Evolutionary conservation across 2,888 invertebrate species (phyloP).

Genomic region (Hetaerina titia): DNA sequence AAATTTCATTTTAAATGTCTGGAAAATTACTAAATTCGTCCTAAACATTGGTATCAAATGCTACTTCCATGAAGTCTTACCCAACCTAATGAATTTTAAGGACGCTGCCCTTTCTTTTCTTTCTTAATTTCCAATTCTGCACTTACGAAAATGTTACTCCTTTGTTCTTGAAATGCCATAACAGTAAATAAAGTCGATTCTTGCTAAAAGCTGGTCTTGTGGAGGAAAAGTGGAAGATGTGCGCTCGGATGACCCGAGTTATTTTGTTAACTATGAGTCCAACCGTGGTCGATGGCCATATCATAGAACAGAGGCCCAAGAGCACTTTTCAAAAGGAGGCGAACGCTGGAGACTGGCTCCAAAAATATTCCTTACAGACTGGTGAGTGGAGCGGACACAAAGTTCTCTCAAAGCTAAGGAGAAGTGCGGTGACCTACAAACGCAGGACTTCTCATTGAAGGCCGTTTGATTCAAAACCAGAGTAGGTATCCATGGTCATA

Average conservation of each 20-base stretch:
- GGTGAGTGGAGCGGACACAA: neutral
- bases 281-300: neutral
- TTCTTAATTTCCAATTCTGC: too few species aligned
- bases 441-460: neutral
- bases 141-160: too few species aligned
- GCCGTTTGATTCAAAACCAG: neutral
- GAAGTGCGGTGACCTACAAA: neutral
- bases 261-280: neutral
- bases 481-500: too few species aligned
- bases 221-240: neutral
- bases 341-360: neutral
- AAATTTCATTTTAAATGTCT: too few species aligned
- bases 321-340: neutral
- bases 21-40: too few species aligned
- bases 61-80: too few species aligned
- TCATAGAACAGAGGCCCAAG: neutral
- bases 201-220: neutral
- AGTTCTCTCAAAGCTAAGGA: neutral
- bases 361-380: neutral
- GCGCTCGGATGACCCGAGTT: neutral
- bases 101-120: too few species aligned
- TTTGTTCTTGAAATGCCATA: too few species aligned
- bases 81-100: too few species aligned
- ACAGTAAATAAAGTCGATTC: neutral
- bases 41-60: too few species aligned